Percentiles rank a stretch among this genome's conserved stretches.
phyloP scores from a whole-genome alignment of 2,113 vertebrate species.

The Malurus melanocephalus region DNA sequence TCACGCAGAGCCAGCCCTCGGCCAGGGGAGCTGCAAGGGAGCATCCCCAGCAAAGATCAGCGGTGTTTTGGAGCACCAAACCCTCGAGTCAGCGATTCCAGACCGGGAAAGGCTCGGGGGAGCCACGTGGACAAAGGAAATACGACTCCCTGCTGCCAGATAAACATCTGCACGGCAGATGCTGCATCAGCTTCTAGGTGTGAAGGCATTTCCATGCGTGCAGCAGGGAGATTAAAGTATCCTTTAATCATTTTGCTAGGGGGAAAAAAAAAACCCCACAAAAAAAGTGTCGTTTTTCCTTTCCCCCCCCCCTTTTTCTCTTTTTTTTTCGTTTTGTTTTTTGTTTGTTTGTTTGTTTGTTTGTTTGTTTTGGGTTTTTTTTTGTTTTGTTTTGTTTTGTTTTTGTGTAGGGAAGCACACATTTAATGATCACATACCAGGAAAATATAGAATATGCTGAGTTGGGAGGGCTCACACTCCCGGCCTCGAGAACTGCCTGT shows the following conservation, averaged over 20 bases:
- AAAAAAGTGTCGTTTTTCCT: too few species aligned
- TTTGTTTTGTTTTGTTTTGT: too few species aligned
- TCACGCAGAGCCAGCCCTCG: background rate
- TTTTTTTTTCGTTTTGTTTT: background rate
- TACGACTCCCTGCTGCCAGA: background rate
- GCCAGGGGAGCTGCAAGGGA: background rate
- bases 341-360: background rate
- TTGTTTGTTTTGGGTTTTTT: too few species aligned
- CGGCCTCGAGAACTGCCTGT: background rate
- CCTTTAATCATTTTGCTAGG: background rate
- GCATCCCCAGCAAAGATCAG: background rate
- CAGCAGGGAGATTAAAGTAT: background rate
- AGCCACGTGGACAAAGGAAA: background rate
- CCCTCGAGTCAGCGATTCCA: background rate
- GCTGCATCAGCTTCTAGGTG: background rate
- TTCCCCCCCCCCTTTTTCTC: too few species aligned
- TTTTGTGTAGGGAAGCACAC: too few species aligned
- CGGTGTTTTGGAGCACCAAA: background rate
- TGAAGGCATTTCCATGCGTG: background rate
- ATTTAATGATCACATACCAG: background rate
- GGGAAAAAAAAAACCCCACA: accelerated
- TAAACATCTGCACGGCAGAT: constrained; percentile 40
- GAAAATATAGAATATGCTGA: background rate
- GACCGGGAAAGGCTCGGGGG: background rate
- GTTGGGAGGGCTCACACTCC: background rate